Evolutionary conservation across 2,888 invertebrate species (phyloP).

Genomic region (Synergus itoensis): DNA sequence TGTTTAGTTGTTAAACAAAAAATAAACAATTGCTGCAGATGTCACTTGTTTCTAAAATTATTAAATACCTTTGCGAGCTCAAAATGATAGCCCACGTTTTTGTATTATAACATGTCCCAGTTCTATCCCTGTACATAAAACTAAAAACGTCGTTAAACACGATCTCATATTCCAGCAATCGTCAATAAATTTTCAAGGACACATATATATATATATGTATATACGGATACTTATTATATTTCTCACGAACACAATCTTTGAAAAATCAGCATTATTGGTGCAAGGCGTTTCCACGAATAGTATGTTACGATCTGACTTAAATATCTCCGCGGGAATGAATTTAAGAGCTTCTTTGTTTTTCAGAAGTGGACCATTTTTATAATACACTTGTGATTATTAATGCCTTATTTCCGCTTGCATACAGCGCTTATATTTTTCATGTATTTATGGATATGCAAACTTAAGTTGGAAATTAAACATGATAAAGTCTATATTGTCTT

Average conservation of each 20-base stretch:
- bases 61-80: too few relatives aligned
- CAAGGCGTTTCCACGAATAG: background rate
- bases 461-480: too few relatives aligned
- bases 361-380: background rate
- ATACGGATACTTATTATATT: background rate
- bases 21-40: too few relatives aligned
- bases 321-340: background rate
- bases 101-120: background rate
- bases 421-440: too few relatives aligned
- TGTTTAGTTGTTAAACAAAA: too few relatives aligned
- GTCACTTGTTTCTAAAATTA: too few relatives aligned
- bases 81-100: background rate
- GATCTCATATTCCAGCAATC: background rate
- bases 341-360: background rate
- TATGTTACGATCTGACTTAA: background rate
- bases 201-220: background rate
- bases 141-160: background rate
- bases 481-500: too few relatives aligned
- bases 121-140: background rate
- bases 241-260: background rate
- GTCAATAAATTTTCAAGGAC: constrained; percentile 1
- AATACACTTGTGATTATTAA: too few relatives aligned
- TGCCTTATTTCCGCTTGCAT: too few relatives aligned
- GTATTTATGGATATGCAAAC: too few relatives aligned
- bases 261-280: background rate